Conservation (phyloP, 2,888 invertebrate species). For the Drosophila maculinotata region DNA sequence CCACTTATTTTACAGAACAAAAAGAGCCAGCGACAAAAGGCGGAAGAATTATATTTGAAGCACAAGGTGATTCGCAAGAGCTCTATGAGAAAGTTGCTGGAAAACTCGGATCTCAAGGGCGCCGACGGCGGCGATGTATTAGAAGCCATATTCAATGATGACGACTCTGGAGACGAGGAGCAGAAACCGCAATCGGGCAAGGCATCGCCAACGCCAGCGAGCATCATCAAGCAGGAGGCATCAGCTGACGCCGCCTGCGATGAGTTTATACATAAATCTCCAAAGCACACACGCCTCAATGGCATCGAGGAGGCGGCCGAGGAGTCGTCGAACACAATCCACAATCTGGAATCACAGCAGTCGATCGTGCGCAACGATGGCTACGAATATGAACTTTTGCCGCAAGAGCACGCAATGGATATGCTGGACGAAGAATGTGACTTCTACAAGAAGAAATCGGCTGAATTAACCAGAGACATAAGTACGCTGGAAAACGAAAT, state of each 20-base stretch:
- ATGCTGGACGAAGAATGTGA: constrained; percentile 82
- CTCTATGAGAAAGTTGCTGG: constrained; percentile 82
- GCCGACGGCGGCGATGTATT: constrained; percentile 83
- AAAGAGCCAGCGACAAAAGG: constrained; percentile 41
- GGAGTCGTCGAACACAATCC: constrained; percentile 30
- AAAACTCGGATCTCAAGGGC: constrained; percentile 84
- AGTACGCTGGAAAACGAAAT: constrained; percentile 68
- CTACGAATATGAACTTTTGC: constrained; percentile 20
- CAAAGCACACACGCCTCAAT: constrained; percentile 41
- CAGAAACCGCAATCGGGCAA: background rate
- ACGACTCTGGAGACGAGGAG: constrained; percentile 75
- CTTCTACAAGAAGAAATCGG: constrained; percentile 70
- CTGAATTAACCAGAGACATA: constrained; percentile 58
- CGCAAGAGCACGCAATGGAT: constrained; percentile 70
- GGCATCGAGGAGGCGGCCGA: constrained; percentile 36
- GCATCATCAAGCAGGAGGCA: constrained; percentile 20
- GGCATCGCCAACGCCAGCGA: constrained; percentile 6
- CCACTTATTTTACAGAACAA: constrained; percentile 40
- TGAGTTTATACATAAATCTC: constrained; percentile 53
- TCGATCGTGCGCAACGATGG: constrained; percentile 40
- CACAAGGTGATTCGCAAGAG: constrained; percentile 65
- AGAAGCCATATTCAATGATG: constrained; percentile 83
- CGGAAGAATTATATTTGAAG: constrained; percentile 42
- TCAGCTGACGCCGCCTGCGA: constrained; percentile 41
- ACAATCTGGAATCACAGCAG: constrained; percentile 52